phyloP scores from a whole-genome alignment of 2,797 vertebrate species.

The Triplophysa bombifrons region DNA sequence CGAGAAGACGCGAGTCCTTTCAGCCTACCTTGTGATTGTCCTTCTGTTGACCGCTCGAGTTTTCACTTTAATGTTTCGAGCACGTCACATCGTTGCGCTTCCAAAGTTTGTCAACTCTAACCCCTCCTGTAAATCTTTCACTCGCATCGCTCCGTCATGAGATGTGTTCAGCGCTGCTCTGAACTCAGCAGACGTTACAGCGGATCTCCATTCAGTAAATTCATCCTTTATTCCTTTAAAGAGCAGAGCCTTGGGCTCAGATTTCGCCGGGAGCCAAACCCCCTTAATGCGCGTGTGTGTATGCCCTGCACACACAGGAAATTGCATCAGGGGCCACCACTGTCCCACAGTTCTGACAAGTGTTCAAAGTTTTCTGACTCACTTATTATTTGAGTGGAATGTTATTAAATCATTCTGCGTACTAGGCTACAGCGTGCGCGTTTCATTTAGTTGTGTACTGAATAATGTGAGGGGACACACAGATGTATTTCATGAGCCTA shows the following conservation, averaged over 20 bases:
- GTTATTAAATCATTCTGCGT: too few species aligned
- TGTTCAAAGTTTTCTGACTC: conserved; percentile 51
- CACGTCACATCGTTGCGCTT: conserved; percentile 63
- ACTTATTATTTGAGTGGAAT: too few species aligned
- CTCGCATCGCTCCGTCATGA: conserved; percentile 35
- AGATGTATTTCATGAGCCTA: too few species aligned
- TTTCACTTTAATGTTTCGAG: conserved; percentile 43
- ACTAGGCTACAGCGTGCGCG: too few species aligned
- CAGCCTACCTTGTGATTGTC: conserved; percentile 71
- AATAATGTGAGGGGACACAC: too few species aligned
- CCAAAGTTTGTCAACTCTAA: conserved; percentile 40
- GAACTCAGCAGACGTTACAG: conserved; percentile 58
- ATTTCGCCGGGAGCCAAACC: conserved; percentile 73
- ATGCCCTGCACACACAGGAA: conserved; percentile 61
- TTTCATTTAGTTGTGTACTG: too few species aligned
- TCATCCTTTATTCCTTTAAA: conserved; percentile 83
- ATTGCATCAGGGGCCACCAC: conserved; percentile 67
- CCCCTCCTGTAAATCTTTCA: conserved; percentile 47
- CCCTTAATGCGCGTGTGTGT: conserved; percentile 31
- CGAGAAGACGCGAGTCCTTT: neutral
- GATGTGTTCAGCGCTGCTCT: conserved; percentile 53
- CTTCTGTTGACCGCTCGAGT: conserved; percentile 50
- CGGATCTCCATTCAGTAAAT: conserved; percentile 73
- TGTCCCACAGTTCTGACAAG: conserved; percentile 49
- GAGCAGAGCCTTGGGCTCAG: conserved; percentile 72